These are phyloP conservation scores for Nemotelus nigrinus DNA, from an alignment of 2,888 invertebrate species.

Conservation along the genomic window DNA sequence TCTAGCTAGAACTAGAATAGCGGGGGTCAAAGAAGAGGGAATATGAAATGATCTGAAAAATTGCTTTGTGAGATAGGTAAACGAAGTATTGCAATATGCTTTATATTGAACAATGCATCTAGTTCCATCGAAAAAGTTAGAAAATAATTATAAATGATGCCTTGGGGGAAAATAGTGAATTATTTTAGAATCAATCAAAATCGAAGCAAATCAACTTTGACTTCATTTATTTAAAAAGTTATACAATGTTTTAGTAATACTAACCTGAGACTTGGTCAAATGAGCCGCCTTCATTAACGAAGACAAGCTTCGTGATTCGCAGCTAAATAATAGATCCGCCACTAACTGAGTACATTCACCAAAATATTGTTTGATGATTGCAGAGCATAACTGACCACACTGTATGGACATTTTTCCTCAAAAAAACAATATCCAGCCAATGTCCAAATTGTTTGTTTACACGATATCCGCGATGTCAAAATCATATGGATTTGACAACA, in stretches of 20 bases:
- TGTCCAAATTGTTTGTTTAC: not conserved
- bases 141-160: no score
- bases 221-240: no score
- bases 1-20: no score
- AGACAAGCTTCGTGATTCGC: slow-evolving; percentile 74
- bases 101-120: no score
- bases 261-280: slow-evolving; percentile 69
- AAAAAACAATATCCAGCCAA: not conserved
- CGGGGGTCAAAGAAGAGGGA: no score
- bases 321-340: slow-evolving; percentile 75
- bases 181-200: no score
- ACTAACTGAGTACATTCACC: slow-evolving; percentile 81
- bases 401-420: slow-evolving; percentile 73
- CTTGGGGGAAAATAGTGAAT: no score
- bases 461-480: not conserved
- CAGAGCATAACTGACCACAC: slow-evolving; percentile 76
- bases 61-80: no score
- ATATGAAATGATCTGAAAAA: no score
- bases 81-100: no score
- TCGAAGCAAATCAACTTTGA: no score
- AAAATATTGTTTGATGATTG: slow-evolving; percentile 80
- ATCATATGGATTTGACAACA: not conserved
- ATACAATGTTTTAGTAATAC: not conserved
- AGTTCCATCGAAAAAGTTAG: no score
- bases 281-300: slow-evolving; percentile 73